Conservation (phyloP, 1,140 invertebrate genomes). For the Chymomyza costata region DNA sequence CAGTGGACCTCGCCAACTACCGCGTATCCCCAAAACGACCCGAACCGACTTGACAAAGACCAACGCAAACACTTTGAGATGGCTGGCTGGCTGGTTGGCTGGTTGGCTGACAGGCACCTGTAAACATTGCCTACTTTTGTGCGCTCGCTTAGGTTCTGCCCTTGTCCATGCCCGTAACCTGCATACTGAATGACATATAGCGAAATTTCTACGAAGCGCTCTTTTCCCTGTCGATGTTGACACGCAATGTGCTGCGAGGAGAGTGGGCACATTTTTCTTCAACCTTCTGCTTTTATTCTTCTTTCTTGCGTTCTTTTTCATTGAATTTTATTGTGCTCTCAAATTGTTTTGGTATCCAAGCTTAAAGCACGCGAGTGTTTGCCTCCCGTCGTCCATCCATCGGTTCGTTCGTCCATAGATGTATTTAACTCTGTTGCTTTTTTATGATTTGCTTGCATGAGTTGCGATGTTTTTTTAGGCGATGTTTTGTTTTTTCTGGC, state of each 20-base stretch:
- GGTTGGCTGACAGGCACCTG: too few species aligned
- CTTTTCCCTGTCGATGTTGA: constrained; percentile 25
- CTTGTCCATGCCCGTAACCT: too few species aligned
- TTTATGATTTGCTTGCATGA: constrained; percentile 22
- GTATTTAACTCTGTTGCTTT: constrained; percentile 8
- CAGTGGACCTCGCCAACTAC: too few species aligned
- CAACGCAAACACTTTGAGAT: constrained; percentile 38
- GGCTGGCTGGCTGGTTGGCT: constrained; percentile 28
- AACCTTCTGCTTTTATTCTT: constrained; percentile 37
- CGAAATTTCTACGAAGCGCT: too few species aligned
- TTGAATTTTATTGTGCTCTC: constrained; percentile 70
- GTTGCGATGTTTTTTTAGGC: constrained; percentile 46
- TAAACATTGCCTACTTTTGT: constrained; percentile 52
- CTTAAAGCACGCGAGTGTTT: constrained; percentile 66
- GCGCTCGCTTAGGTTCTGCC: constrained; percentile 37
- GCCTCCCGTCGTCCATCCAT: constrained; percentile 3
- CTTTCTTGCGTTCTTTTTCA: constrained; percentile 14
- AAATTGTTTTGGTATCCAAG: constrained; percentile 73
- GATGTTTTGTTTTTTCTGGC: constrained; percentile 52
- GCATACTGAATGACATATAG: too few species aligned
- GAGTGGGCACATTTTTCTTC: constrained; percentile 57
- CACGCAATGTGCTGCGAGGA: constrained; percentile 55
- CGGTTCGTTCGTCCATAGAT: constrained; percentile 9
- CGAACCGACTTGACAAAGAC: too few species aligned
- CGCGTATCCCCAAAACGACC: too few species aligned